These are phyloP conservation scores for Pristionchus japonicus DNA, from an alignment of 2,888 invertebrate genomes.

Conservation along the genomic window DNA sequence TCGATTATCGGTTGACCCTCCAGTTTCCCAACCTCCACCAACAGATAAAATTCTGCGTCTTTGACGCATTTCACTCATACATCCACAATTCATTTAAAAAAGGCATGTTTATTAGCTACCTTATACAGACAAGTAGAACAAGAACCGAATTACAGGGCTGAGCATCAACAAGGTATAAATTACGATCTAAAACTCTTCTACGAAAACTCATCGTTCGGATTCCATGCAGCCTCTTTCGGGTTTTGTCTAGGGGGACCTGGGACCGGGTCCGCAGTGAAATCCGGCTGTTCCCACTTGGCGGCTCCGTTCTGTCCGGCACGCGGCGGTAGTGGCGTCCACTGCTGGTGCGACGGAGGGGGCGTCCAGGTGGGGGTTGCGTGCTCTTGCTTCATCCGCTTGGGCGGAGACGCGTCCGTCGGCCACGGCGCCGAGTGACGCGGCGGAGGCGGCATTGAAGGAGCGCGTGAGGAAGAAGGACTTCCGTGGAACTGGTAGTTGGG, in stretches of 20 bases:
- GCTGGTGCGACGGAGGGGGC: neutral
- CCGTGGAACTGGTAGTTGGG: neutral
- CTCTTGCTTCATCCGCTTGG: neutral
- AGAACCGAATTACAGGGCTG: neutral
- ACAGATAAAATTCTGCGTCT: neutral
- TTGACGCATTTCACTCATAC: neutral
- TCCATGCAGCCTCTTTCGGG: neutral
- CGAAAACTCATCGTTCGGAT: slow-evolving; percentile 3
- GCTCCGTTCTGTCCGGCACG: neutral
- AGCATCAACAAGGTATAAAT: neutral
- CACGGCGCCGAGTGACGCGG: neutral
- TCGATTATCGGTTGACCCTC: neutral
- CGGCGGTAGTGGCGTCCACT: neutral
- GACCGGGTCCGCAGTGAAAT: neutral
- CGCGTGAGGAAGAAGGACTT: neutral
- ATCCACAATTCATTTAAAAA: neutral
- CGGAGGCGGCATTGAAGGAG: neutral
- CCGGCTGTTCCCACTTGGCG: neutral
- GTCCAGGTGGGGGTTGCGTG: neutral
- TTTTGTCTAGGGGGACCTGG: neutral
- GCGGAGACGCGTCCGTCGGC: neutral
- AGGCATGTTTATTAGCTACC: neutral
- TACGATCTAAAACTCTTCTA: neutral
- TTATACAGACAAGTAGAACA: neutral
- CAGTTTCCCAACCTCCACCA: neutral